Base-by-base conservation (phyloP, 1,140 invertebrate species). In the Drosophila kanapiae region DNA sequence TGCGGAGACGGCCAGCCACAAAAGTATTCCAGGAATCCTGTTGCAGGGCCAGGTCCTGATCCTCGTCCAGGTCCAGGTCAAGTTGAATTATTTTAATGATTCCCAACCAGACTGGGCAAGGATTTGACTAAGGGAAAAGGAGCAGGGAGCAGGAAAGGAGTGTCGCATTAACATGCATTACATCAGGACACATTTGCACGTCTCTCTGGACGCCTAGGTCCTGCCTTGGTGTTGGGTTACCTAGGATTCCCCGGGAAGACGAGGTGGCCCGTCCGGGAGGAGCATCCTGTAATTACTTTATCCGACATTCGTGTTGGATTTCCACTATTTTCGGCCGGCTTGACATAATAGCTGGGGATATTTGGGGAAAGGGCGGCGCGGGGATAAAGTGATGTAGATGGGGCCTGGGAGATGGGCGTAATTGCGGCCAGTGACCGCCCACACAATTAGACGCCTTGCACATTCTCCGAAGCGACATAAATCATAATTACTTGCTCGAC, bases 381-480 rank as follows among this genome's bases (percentile, higher is more conserved):
- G 6, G 14, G n/a, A 29, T 11, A 35, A 14, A 29, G 27, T 56
- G 49, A 31, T 58, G 54, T 53, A 63, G 61, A 31, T 56, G 49
- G 61, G 31, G 9, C 33, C 48, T 27, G 61, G 23, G 35, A 57
- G 42, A 47, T n/a, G 64, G 35, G 43, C 82, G 80, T 85, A 84
- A 84, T 84, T 85, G 82, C 84, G 77, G 64, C 82, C 75, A 70
- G 68, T 69, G 59, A 40, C 74, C 75, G 65, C 69, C 78, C 75
- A 81, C 62, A 82, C 82, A 86, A 86, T 86, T 86, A 86, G 82
- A 81, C 82, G 75, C 82, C 78, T 72, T 74, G 72, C 75, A 82
- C 82, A 82, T 86, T 82, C 78, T 76, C 75, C 62, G 45, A 51
- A 49, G 42, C 59, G 58, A 80, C 83, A 86, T 86, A 86, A 86